These are phyloP conservation scores for Icerya purchasi DNA, from an alignment of 2,888 invertebrate genomes.

Conservation along the genomic window DNA sequence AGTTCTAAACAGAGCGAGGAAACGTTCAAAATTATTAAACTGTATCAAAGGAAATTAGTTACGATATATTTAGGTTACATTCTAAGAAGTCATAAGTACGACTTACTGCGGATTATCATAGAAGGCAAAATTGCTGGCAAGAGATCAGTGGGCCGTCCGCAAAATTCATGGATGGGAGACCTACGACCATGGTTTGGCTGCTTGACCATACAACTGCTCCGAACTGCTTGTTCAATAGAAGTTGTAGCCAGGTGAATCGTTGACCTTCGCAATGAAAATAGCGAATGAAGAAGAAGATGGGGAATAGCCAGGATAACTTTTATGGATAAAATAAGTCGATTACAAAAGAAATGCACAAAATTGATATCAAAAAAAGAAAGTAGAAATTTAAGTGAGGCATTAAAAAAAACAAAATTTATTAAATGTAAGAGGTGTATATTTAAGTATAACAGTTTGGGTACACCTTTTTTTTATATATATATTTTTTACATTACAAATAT, in stretches of 20 bases:
- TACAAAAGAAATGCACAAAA: too few species aligned
- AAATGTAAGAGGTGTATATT: too few species aligned
- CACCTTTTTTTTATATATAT: too few species aligned
- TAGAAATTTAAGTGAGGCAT: too few species aligned
- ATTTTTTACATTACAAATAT: too few species aligned
- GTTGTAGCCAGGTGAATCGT: neutral
- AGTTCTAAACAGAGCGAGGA: neutral
- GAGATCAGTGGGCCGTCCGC: neutral
- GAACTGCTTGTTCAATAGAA: neutral
- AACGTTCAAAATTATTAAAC: neutral
- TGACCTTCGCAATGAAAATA: neutral
- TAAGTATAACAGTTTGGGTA: too few species aligned
- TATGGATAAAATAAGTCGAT: too few species aligned
- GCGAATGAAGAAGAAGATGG: neutral
- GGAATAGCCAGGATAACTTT: too few species aligned
- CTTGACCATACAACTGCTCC: neutral
- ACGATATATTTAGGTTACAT: neutral
- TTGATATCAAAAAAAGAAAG: too few species aligned
- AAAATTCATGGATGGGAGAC: neutral
- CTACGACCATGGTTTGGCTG: neutral
- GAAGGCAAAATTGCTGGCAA: neutral
- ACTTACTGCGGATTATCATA: neutral
- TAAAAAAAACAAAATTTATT: too few species aligned
- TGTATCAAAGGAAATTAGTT: neutral
- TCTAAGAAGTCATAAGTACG: neutral